A percentile compares a stretch with the other conserved stretches of the same genome.
phyloP scores from a whole-genome alignment of 2,888 invertebrate species.

The Cataglyphis cursor region DNA sequence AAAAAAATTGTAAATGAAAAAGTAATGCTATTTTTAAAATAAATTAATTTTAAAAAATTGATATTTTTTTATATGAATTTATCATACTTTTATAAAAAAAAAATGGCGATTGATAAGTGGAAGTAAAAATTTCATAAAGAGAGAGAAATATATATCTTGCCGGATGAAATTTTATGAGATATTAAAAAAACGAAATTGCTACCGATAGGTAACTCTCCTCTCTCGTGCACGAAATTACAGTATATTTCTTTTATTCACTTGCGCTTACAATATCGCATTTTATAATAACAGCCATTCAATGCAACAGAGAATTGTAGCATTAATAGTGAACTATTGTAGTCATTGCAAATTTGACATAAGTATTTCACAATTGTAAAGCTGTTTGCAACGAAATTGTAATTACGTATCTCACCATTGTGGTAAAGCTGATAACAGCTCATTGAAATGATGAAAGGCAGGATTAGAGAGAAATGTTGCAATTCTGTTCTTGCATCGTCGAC shows the following conservation, averaged over 20 bases:
- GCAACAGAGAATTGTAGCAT: background rate
- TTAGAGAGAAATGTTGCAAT: constrained; percentile 36
- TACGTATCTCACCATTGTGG: constrained; percentile 33
- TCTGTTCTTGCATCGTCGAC: constrained; percentile 23
- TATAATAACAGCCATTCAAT: constrained; percentile 9
- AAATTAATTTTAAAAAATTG: background rate
- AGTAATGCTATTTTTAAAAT: background rate
- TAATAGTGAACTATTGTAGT: constrained; percentile 14
- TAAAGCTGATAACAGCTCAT: constrained; percentile 31
- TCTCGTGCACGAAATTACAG: background rate
- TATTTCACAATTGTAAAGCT: constrained; percentile 28
- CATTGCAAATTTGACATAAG: constrained; percentile 23
- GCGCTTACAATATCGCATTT: constrained; percentile 27
- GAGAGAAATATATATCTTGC: constrained; percentile 11
- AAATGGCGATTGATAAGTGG: background rate
- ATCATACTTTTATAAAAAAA: background rate
- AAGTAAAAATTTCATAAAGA: constrained; percentile 2
- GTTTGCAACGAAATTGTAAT: constrained; percentile 26
- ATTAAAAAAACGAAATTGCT: constrained; percentile 22
- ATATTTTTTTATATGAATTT: background rate
- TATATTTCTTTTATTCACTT: constrained; percentile 11
- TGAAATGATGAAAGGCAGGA: constrained; percentile 20
- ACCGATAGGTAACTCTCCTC: background rate
- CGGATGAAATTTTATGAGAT: background rate
- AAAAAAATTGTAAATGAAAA: background rate